Evolutionary conservation across 2,113 vertebrate species (phyloP).

Genomic region (Numida meleagris): DNA sequence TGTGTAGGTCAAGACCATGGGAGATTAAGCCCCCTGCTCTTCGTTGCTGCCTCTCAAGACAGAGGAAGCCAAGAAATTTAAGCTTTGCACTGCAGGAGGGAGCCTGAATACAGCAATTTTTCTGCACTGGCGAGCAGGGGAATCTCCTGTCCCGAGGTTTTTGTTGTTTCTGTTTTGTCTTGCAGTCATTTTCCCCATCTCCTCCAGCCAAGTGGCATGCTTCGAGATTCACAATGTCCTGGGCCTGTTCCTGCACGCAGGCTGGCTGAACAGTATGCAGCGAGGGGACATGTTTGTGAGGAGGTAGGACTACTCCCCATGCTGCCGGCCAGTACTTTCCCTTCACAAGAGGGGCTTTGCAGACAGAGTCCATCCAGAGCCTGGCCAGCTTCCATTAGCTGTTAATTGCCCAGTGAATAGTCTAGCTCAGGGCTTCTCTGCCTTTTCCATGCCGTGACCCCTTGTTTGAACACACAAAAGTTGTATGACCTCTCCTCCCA

Average conservation of each 20-base stretch:
- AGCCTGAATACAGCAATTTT: not conserved
- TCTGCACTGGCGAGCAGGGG: not conserved
- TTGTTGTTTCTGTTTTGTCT: not conserved
- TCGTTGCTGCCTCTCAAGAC: not conserved
- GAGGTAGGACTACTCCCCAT: accelerated
- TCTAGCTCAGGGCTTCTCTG: not conserved
- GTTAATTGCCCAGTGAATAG: not conserved
- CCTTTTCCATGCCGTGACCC: not conserved
- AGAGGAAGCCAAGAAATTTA: not conserved
- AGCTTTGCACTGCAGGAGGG: not conserved
- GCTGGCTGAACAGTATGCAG: not conserved
- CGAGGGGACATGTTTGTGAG: accelerated
- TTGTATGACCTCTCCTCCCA: not conserved
- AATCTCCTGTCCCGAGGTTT: not conserved
- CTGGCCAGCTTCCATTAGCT: not conserved
- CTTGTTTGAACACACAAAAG: not conserved
- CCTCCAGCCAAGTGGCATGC: not conserved
- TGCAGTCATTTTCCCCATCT: not conserved
- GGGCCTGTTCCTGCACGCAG: not conserved
- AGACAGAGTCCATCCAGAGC: not conserved
- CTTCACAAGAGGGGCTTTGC: not conserved
- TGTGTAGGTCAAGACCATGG: not conserved
- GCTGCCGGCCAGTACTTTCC: not conserved
- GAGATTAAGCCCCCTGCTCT: not conserved
- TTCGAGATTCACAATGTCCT: not conserved